Conservation (phyloP, 2,888 invertebrate species). For the Phengaris alcon region DNA sequence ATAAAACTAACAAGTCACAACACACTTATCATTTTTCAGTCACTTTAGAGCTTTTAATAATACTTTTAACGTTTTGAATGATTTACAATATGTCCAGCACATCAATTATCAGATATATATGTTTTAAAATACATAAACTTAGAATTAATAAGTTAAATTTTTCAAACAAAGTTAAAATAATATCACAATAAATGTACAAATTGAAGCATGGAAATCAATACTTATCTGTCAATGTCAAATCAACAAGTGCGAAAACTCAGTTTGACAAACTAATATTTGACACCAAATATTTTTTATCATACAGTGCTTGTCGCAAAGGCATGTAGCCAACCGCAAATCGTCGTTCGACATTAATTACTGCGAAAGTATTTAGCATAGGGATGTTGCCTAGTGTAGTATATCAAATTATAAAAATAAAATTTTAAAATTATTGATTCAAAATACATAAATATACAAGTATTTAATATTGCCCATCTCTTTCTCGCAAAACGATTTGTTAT, state of each 20-base stretch:
- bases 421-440: too few species aligned
- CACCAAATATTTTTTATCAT: neutral
- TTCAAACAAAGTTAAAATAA: neutral
- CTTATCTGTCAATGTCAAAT: conserved; percentile 5
- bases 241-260: neutral
- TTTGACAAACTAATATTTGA: neutral
- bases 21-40: neutral
- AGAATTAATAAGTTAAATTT: neutral
- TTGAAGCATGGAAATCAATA: neutral
- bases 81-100: neutral
- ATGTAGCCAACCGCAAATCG: too few species aligned
- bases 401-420: too few species aligned
- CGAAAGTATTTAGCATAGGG: too few species aligned
- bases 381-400: too few species aligned
- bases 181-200: neutral
- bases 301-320: too few species aligned
- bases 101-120: neutral
- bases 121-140: neutral
- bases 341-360: too few species aligned
- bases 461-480: too few species aligned
- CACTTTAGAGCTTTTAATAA: neutral
- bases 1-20: neutral
- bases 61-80: neutral
- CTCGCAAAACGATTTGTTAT: too few species aligned
- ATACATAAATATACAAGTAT: too few species aligned